Conservation (phyloP, 2,888 invertebrate genomes). For the Drosophila tripunctata region DNA sequence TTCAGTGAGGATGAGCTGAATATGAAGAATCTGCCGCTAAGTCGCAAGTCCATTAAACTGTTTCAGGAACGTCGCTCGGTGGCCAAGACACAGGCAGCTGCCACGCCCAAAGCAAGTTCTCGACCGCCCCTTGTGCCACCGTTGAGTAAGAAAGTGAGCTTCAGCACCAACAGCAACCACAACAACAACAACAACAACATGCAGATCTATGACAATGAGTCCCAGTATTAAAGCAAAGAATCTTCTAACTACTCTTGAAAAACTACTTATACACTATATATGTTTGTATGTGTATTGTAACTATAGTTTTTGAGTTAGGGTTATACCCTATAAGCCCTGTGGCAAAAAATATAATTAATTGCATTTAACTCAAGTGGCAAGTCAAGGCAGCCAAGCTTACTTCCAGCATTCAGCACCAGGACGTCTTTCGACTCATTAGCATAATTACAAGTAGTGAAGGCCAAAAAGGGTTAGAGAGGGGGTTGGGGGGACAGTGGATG, state of each 20-base stretch:
- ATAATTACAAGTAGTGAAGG: conserved; percentile 64
- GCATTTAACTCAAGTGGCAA: conserved; percentile 65
- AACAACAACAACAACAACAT: conserved; percentile 23
- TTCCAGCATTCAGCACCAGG: conserved; percentile 49
- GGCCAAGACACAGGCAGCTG: conserved; percentile 69
- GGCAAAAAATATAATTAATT: conserved; percentile 73
- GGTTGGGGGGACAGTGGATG: background rate
- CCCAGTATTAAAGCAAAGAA: conserved; percentile 7
- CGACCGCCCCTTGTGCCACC: conserved; percentile 37
- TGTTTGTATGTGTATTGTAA: background rate
- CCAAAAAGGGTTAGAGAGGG: background rate
- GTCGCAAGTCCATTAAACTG: conserved; percentile 81
- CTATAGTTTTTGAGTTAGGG: conserved; percentile 10
- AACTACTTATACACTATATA: background rate
- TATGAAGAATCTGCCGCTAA: conserved; percentile 79
- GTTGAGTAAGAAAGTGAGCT: conserved; percentile 53
- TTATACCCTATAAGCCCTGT: conserved; percentile 29
- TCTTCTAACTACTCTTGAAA: background rate
- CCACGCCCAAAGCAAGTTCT: conserved; percentile 40
- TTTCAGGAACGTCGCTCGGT: conserved; percentile 76
- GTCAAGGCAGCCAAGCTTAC: conserved; percentile 53
- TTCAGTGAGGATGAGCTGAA: conserved; percentile 81
- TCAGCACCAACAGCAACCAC: conserved; percentile 39
- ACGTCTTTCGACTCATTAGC: conserved; percentile 66
- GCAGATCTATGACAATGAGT: conserved; percentile 69